Percentiles rank a stretch among this genome's conserved stretches.
phyloP scores from a whole-genome alignment of 2,797 vertebrate genomes.

The Harpagifer antarcticus region DNA sequence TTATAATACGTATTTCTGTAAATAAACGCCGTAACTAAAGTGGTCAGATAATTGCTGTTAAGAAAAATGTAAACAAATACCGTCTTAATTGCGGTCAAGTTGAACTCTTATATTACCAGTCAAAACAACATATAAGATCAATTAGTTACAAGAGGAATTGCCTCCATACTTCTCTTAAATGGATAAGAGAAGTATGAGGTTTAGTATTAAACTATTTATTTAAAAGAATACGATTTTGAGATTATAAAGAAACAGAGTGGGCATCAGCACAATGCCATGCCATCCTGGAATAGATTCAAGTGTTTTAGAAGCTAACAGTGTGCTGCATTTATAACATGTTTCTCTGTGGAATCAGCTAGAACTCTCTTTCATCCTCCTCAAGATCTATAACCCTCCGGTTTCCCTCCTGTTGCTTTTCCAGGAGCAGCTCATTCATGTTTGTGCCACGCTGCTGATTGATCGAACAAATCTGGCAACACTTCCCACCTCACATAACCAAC shows the following conservation, averaged over 20 bases:
- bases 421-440: constrained; percentile 49
- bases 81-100: neutral
- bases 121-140: neutral
- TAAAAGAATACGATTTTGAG: neutral
- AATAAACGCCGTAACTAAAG: neutral
- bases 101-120: neutral
- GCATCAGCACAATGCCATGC: neutral
- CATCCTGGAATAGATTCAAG: neutral
- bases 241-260: neutral
- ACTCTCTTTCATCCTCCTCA: neutral
- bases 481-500: constrained; percentile 30
- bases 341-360: neutral
- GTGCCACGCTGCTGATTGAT: constrained; percentile 26
- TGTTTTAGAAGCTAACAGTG: neutral
- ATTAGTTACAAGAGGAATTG: too few species aligned
- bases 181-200: neutral
- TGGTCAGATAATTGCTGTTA: neutral
- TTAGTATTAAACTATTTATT: neutral
- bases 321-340: neutral
- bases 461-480: constrained; percentile 37
- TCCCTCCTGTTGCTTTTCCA: constrained; percentile 7
- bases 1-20: too few species aligned
- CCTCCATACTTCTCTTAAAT: neutral
- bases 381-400: neutral
- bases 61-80: neutral